Conservation (phyloP, 2,888 invertebrate genomes). For the Callosobruchus maculatus region DNA sequence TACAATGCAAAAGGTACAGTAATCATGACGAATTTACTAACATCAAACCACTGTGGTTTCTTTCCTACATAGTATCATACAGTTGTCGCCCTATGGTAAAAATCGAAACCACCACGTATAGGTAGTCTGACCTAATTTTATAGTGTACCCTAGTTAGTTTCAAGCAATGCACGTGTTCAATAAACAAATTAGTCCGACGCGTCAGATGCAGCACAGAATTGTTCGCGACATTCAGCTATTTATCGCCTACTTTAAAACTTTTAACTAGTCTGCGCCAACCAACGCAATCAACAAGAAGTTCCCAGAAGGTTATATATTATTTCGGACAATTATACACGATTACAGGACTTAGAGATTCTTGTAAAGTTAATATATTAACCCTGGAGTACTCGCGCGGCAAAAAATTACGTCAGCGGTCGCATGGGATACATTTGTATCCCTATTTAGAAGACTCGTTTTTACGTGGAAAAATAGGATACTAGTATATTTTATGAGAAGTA, state of each 20-base stretch:
- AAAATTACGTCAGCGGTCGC: too few species aligned
- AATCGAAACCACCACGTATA: too few species aligned
- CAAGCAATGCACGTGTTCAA: background rate
- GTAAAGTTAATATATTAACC: background rate
- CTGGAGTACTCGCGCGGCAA: too few species aligned
- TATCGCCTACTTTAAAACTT: slow-evolving; percentile 31
- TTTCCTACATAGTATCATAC: too few species aligned
- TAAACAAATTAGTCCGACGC: slow-evolving; percentile 18
- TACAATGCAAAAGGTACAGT: too few species aligned
- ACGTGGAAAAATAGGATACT: too few species aligned
- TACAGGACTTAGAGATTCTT: background rate
- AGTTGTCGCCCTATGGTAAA: too few species aligned
- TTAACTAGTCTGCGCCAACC: slow-evolving; percentile 15
- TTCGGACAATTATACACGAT: slow-evolving; percentile 7
- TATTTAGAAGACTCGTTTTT: too few species aligned
- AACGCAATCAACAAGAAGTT: slow-evolving; percentile 23
- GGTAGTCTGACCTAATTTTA: background rate
- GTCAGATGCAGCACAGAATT: slow-evolving; percentile 23
- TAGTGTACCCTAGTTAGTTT: background rate
- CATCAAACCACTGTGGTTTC: too few species aligned
- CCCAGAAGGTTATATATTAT: slow-evolving; percentile 18
- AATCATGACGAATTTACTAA: too few species aligned
- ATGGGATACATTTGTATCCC: too few species aligned
- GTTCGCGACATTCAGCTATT: slow-evolving; percentile 32
- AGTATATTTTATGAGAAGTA: too few species aligned